Base-by-base conservation (phyloP, 2,113 vertebrate species). In the Mormoops blainvillei region DNA sequence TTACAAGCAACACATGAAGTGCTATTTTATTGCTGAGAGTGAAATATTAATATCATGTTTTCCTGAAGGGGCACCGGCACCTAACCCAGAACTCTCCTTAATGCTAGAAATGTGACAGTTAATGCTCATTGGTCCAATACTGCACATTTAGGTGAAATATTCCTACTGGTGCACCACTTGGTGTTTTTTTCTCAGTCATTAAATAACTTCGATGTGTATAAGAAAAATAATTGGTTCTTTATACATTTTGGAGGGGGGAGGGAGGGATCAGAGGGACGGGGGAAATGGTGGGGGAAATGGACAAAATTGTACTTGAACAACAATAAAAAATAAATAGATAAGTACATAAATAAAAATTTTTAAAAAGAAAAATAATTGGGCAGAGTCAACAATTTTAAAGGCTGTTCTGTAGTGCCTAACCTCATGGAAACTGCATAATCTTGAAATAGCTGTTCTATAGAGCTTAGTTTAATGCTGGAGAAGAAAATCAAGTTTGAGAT, bases 11-110 rank as follows among this genome's bases (percentile, higher is more conserved):
- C 52, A 68, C 56, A 85, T 86, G 67, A 92, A 90, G 33, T 77
- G 41, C 6, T 71, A 33, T 94, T 96, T 95, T 86, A 94, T 84
- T 91, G 63, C 68, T 45, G 50, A 54, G 50, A 43, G 16, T 61
- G 28, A 96, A 96, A 91, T 82, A 95, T 85, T 97, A 85, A 43
- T 67, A 56, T 28, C 33, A 74, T 28, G 45, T 83, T 94, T 95
- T 94, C 83, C 70, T 86, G 16, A 93, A 74, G 24, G 31, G 15
- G 8, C 52, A 65, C 6, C 33, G 92, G n/a, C 8, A 48, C 45
- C 73, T 82, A 76, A 92, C 36, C 19, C 24, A 77, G 38, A 41
- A 52, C 14, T 70, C 73, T n/a, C 6, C 7, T 50, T 48, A 76
- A 50, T 86, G 13, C 50, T 82, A 84, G 38, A 91, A 85, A 78